phyloP scores from a whole-genome alignment of 2,797 vertebrate genomes.

The Chiroxiphia lanceolata region DNA sequence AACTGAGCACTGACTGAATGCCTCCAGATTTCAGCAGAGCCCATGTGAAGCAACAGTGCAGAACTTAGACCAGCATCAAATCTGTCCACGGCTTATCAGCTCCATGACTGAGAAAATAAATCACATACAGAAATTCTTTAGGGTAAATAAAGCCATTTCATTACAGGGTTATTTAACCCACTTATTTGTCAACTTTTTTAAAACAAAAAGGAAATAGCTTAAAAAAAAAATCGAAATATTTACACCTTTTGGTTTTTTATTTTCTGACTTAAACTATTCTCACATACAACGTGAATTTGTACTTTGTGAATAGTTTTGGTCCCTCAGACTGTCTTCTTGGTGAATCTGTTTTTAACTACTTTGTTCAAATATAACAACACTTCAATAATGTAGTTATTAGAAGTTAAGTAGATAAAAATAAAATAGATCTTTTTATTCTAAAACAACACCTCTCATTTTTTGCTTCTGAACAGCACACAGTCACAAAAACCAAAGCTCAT shows the following conservation, averaged over 20 bases:
- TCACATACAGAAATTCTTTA: neutral
- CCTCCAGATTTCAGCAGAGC: conserved; percentile 20
- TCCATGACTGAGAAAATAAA: neutral
- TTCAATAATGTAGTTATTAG: neutral
- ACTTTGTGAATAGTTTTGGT: conserved; percentile 29
- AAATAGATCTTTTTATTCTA: neutral
- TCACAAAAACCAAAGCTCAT: neutral
- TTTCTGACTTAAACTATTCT: conserved; percentile 11
- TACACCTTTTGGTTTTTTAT: neutral
- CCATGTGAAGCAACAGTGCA: neutral
- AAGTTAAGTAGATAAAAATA: conserved; percentile 20
- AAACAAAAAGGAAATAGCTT: conserved; percentile 51
- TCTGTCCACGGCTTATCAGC: neutral
- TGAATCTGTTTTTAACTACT: neutral
- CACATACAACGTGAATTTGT: neutral
- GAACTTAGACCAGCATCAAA: conserved; percentile 4
- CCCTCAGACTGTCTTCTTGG: neutral
- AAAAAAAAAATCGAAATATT: neutral
- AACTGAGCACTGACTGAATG: neutral
- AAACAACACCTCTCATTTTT: neutral
- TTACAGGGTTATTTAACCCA: conserved; percentile 30
- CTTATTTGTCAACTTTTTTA: conserved; percentile 27
- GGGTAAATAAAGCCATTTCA: neutral
- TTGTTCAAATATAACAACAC: neutral
- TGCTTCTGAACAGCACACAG: conserved; percentile 29